Base-by-base conservation (phyloP, 92 coral and sea anemone genomes). In the Actinostola sp. region DNA sequence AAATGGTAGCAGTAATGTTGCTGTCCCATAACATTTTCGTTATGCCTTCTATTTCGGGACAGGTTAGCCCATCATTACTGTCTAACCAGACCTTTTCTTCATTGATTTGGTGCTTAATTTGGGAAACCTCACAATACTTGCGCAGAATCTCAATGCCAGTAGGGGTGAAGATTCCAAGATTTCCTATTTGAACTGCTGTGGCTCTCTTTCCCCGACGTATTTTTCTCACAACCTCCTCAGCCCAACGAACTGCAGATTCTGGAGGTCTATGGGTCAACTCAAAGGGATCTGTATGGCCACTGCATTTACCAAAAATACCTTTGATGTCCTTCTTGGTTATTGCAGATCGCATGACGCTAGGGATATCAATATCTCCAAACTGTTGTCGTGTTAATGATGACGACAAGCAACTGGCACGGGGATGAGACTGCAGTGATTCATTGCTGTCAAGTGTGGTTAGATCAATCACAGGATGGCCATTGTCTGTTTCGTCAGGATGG, bases 41-140 rank as follows among this genome's bases (percentile, higher is more conserved):
- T 14, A 77, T 55, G 23, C 66, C 58, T 11, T n/a, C 34, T 41
- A 68, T 48, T 15, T 59, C 70, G 20, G 49, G 20, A 35, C 15
- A 34, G 34, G 75, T 77, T 7, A 67, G 33, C 16, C 68, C 83
- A 77, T 68, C 76, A 35, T 54, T 26, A 57, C 14, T 25, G 42
- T 0, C 46, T 4, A 58, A 32, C 64, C 64, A 58, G 3, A 3
- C 7, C 0, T 0, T n/a, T 32, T 58, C 64, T 0, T 58, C 38
- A 8, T 32, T 58, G 7, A 58, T 58, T 35, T 58, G 36, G 28
- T 27, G 64, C 19, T 32, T 58, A 32, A 35, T 58, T 26, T 26
- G 0, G 28, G 64, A 31, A 58, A 58, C 64, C 21, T 58, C 64
- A 32, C 64, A 58, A 15, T 27, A 27, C 28, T 58, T 58, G 8